A percentile compares a stretch with the other conserved stretches of the same genome.
These are phyloP conservation scores for Pterobdella sp. DNA, from an alignment of 2,888 invertebrate genomes.

Conservation along the genomic window DNA sequence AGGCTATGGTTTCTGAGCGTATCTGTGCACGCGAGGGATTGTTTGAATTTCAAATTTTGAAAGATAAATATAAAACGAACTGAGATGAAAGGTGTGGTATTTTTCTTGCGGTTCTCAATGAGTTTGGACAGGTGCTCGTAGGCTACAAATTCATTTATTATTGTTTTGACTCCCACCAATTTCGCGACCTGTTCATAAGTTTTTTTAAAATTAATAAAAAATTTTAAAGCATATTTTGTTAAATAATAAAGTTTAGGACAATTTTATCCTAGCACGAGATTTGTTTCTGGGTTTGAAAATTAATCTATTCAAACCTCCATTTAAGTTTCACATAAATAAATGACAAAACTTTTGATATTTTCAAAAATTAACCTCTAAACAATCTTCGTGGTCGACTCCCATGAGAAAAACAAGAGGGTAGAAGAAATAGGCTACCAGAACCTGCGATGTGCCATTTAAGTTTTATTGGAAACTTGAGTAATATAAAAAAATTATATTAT, in stretches of 20 bases:
- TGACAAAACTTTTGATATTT: background rate
- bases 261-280: no score
- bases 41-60: no score
- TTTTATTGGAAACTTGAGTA: no score
- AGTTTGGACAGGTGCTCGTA: slow-evolving; percentile 61
- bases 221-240: no score
- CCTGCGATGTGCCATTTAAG: slow-evolving; percentile 17
- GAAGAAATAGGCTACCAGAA: slow-evolving; percentile 31
- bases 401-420: slow-evolving; percentile 34
- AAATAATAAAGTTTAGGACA: no score
- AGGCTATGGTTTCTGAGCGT: slow-evolving; percentile 34
- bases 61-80: slow-evolving; percentile 27
- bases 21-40: slow-evolving; percentile 28
- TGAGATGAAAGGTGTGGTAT: slow-evolving; percentile 29
- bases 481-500: no score
- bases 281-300: background rate
- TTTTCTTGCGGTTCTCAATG: slow-evolving; percentile 38
- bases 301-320: background rate
- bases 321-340: background rate
- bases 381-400: slow-evolving; percentile 34
- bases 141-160: slow-evolving; percentile 85
- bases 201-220: no score
- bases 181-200: slow-evolving; percentile 29
- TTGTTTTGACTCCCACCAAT: slow-evolving; percentile 63
- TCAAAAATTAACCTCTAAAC: slow-evolving; percentile 16